Base-by-base conservation (phyloP, 2,888 invertebrate genomes). In the Cecidostiba fungosa region DNA sequence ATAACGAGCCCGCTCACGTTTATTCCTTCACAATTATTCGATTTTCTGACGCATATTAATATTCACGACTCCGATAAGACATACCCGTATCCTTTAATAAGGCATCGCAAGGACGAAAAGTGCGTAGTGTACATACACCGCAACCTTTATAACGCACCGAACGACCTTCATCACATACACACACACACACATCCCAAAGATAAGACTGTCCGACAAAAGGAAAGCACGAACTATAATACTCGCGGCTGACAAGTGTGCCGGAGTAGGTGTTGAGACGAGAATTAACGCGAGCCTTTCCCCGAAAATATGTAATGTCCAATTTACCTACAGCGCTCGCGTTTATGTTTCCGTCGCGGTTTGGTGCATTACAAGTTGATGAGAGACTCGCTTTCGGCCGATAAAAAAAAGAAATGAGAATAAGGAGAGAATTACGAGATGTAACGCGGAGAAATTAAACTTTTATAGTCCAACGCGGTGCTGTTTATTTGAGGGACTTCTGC, bases 251-350 rank as follows among this genome's bases (percentile, higher is more conserved):
- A 73, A n/a, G n/a, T n/a, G 47, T 16, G 14, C 59, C 36, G 47
- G 14, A 36, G 54, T 26, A 88, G 88, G 89, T 89, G 89, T 89
- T 89, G 89, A 89, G 88, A 87, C 83, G 87, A 72, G 88, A 87
- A 89, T 89, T 89, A 89, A 88, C 80, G 76, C 36, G 14, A 62
- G 66, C 84, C 85, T 85, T 85, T 83, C 77, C 79, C 84, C 84
- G 86, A 89, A 89, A 88, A 88, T 87, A 87, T 87, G 86, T 86
- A 86, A 87, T 87, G 62, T 39, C n/a, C 80, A 85, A 80, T 85
- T 85, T 85, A 85, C 76, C 76, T 79, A 80, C 84, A 79, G 80
- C 79, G 16, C 23, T 73, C 54, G 62, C 73, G 26, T 79, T 79
- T 73, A 73, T 76, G 29, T 69, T 73, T 74, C 47, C 59, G 23